Percentiles rank a stretch among this genome's conserved stretches.
These are phyloP conservation scores for Parotia lawesii DNA, from an alignment of 2,113 vertebrate genomes.

Conservation along the genomic window DNA sequence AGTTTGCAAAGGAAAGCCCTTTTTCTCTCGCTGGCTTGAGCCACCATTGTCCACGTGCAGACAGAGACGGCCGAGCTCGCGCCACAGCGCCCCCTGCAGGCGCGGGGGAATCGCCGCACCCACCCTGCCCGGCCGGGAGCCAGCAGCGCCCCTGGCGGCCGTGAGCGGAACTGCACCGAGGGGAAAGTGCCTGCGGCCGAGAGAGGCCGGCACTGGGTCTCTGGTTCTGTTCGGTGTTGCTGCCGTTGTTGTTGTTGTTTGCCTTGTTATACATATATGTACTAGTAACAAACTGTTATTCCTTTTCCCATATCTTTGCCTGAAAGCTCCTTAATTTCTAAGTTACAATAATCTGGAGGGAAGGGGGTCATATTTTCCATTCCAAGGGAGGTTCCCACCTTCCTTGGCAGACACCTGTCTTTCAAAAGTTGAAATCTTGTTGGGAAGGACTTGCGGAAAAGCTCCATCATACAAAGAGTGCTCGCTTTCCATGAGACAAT, in stretches of 20 bases:
- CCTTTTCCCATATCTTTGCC: background rate
- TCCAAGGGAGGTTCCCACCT: background rate
- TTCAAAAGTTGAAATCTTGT: background rate
- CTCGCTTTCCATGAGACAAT: background rate
- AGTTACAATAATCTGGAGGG: background rate
- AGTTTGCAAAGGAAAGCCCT: background rate
- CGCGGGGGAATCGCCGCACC: background rate
- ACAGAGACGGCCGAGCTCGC: rapidly evolving
- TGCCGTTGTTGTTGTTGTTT: background rate
- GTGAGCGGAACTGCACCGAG: background rate
- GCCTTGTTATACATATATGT: background rate
- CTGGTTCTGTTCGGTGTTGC: background rate
- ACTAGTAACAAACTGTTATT: background rate
- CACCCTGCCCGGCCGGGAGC: background rate
- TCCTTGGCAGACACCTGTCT: background rate
- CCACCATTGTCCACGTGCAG: rapidly evolving
- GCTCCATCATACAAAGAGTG: background rate
- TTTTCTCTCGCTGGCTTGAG: no score
- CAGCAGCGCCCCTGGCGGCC: background rate
- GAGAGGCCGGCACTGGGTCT: no score
- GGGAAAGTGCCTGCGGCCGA: rapidly evolving
- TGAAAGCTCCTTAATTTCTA: background rate
- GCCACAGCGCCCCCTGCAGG: background rate
- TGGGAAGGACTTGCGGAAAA: background rate
- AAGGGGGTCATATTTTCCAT: background rate